These are phyloP conservation scores for Elephantulus edwardii DNA, from an alignment of 2,113 vertebrate species.

Conservation along the genomic window DNA sequence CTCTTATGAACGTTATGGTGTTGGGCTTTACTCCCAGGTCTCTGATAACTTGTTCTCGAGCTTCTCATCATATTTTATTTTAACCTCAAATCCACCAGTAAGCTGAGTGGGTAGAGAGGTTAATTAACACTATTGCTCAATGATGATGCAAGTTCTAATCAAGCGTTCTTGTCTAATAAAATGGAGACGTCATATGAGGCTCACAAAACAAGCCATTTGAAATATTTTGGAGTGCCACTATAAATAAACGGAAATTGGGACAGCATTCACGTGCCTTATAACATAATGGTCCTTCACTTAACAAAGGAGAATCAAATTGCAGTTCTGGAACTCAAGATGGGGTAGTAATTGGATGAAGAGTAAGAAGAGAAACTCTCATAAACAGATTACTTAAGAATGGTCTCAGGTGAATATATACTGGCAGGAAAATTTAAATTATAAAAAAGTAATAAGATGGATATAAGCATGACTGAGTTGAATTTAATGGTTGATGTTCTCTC, in stretches of 20 bases:
- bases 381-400: conserved; percentile 61
- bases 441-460: conserved; percentile 61
- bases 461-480: conserved; percentile 65
- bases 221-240: conserved; percentile 51
- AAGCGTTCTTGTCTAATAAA: conserved; percentile 36
- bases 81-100: not conserved
- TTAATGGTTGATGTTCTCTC: conserved; percentile 67
- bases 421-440: conserved; percentile 72
- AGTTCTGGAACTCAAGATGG: conserved; percentile 16
- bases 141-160: conserved; percentile 20
- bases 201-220: conserved; percentile 63
- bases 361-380: conserved; percentile 55
- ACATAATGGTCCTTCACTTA: conserved; percentile 11
- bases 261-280: not conserved
- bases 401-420: conserved; percentile 60
- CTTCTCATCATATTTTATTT: not conserved
- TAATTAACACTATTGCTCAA: conserved; percentile 22
- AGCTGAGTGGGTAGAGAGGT: conserved; percentile 4
- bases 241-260: conserved; percentile 57
- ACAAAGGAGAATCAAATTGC: conserved; percentile 53
- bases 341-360: conserved; percentile 56
- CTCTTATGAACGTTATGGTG: no score
- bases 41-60: not conserved
- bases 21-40: no score
- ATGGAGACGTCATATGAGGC: conserved; percentile 41